Base-by-base conservation (phyloP, 2,888 invertebrate genomes). In the Schizotus pectinicornis region DNA sequence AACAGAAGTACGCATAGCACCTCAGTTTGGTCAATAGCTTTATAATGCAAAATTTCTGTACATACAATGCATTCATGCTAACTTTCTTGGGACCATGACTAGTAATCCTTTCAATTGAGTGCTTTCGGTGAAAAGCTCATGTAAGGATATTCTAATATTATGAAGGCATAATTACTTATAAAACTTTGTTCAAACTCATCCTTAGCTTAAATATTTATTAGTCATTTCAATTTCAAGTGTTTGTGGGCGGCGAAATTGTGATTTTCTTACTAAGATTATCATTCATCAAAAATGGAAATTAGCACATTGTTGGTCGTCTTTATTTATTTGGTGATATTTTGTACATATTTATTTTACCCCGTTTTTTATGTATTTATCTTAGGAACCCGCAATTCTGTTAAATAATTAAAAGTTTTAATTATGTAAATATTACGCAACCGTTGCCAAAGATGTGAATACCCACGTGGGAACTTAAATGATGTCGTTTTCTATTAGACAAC, bases 371-470 rank as follows among this genome's bases (percentile, higher is more conserved):
- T 49, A 48, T 22, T 22, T 22, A 22, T 22, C 22, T 22, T 22
- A 22, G 22, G 22, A 22, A 5, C 22, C 5, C 22, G 22, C 22
- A 22, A 22, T 22, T 22, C 22, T 22, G 22, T 22, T 22, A 22
- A 5, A 22, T 22, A 22, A 22, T 22, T 22, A 22, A 22, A 22
- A 22, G 46, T 54, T 52, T 55, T 49, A 61, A 53, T 58, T 65
- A 55, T 65, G 62, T 67, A 65, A 63, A 65, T 60, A 68, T 72
- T 71, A 59, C 68, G 57, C 69, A 69, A 72, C 61, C 33, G 47
- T 67, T 69, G 67, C 72, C 71, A 71, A 73, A 73, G 71, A 73
- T 71, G 68, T 71, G 70, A 70, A 72, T 56, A 64, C 50, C 39
- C 41, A 42, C 62, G 65, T 67, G 67, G 56, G 67, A 67, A 67